Conservation (phyloP, 1,140 invertebrate species). For the Rhyacophila brunnea region DNA sequence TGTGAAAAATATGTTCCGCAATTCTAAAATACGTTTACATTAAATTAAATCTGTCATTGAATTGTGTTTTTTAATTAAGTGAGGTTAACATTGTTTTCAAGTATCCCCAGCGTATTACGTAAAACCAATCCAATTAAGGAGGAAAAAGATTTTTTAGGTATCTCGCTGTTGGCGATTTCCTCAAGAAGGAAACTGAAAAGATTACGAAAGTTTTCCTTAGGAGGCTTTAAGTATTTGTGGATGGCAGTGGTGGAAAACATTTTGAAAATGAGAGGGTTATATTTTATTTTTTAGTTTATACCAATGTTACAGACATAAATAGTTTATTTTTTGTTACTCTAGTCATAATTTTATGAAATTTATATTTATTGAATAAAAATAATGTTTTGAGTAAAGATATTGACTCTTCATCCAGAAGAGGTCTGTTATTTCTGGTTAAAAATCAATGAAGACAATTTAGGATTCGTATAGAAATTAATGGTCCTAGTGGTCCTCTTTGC, state of each 20-base stretch:
- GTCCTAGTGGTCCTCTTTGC: too few relatives aligned
- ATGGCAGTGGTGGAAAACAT: neutral
- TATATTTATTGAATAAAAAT: too few relatives aligned
- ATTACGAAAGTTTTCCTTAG: conserved; percentile 21
- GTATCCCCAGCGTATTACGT: neutral
- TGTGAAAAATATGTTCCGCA: neutral
- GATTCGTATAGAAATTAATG: too few relatives aligned
- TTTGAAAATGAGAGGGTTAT: neutral
- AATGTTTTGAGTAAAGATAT: too few relatives aligned
- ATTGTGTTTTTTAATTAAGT: neutral
- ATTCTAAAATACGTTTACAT: neutral
- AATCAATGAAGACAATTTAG: too few relatives aligned
- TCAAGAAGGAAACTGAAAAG: conserved; percentile 18
- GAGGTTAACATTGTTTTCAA: neutral
- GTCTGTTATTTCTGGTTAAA: too few relatives aligned
- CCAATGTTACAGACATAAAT: too few relatives aligned
- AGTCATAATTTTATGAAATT: too few relatives aligned
- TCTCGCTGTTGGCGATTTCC: conserved; percentile 3
- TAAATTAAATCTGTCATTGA: neutral
- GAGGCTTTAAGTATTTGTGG: neutral
- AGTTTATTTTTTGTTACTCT: too few relatives aligned
- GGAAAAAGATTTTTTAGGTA: neutral
- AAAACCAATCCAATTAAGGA: neutral
- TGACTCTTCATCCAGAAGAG: too few relatives aligned
- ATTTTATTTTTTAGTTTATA: too few relatives aligned